phyloP scores from a whole-genome alignment of 2,888 invertebrate genomes.

The Conops quadrifasciatus region DNA sequence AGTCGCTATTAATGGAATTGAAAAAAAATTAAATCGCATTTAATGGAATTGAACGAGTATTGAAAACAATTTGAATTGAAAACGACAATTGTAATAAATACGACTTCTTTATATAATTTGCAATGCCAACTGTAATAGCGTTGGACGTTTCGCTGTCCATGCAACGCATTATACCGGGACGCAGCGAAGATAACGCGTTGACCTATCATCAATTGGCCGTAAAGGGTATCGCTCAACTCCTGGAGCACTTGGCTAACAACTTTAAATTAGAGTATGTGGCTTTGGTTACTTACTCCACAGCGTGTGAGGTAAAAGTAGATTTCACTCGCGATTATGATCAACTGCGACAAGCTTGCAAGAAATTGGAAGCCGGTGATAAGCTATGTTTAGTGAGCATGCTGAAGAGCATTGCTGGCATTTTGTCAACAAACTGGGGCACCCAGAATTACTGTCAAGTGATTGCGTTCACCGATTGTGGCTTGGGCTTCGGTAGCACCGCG shows the following conservation, averaged over 20 bases:
- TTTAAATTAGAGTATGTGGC: slow-evolving; percentile 62
- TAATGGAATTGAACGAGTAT: no score
- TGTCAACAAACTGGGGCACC: slow-evolving; percentile 89
- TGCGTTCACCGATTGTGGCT: slow-evolving; percentile 79
- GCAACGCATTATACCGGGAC: slow-evolving; percentile 60
- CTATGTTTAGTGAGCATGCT: slow-evolving; percentile 84
- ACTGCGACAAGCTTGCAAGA: slow-evolving; percentile 78
- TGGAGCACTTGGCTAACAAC: slow-evolving; percentile 58
- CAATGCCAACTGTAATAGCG: slow-evolving; percentile 65
- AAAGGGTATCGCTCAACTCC: slow-evolving; percentile 60
- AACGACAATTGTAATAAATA: not conserved
- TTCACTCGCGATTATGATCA: slow-evolving; percentile 90
- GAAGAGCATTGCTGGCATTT: slow-evolving; percentile 79
- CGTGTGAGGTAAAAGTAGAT: slow-evolving; percentile 73
- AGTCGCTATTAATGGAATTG: no score
- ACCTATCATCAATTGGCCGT: slow-evolving; percentile 62
- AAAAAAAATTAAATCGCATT: no score
- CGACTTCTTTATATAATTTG: not conserved
- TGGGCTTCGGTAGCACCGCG: slow-evolving; percentile 71
- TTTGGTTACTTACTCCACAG: slow-evolving; percentile 56
- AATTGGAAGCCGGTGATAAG: slow-evolving; percentile 85
- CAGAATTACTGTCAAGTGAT: slow-evolving; percentile 85
- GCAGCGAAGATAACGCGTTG: slow-evolving; percentile 57
- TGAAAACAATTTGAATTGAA: no score
- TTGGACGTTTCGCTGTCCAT: slow-evolving; percentile 64